Conservation (phyloP, 2,888 invertebrate species). For the Ophonus ardosiacus region DNA sequence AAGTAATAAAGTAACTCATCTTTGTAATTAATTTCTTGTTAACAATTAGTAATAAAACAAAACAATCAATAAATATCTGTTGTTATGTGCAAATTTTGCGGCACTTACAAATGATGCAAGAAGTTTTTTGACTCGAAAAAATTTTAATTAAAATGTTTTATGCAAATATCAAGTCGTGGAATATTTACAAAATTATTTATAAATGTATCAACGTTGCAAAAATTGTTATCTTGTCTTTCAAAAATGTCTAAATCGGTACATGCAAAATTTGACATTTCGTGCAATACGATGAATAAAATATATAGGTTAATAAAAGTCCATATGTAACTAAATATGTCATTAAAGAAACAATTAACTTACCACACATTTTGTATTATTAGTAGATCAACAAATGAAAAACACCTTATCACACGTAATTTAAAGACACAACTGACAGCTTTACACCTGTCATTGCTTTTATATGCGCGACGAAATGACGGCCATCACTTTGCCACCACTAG, state of each 20-base stretch:
- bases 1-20: conserved; percentile 27
- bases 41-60: not conserved
- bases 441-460: conserved; percentile 60
- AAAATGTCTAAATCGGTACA: conserved; percentile 3
- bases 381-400: conserved; percentile 22
- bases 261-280: conserved; percentile 32
- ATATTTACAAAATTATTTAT: conserved; percentile 13
- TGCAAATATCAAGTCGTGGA: conserved; percentile 18
- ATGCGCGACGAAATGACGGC: conserved; percentile 49
- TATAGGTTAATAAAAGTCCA: conserved; percentile 50
- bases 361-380: conserved; percentile 60
- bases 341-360: conserved; percentile 49
- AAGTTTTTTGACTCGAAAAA: not conserved
- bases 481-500: conserved; percentile 3
- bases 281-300: conserved; percentile 6
- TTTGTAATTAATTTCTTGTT: not conserved
- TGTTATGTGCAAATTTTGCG: not conserved
- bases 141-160: conserved; percentile 11
- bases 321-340: not conserved
- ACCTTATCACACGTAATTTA: conserved; percentile 57
- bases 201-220: conserved; percentile 34
- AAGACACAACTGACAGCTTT: conserved; percentile 59
- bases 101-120: not conserved
- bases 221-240: conserved; percentile 30
- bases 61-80: not conserved